Percentiles rank a stretch among this genome's conserved stretches.
Evolutionary conservation across 2,888 invertebrate species (phyloP).

Genomic region (Pyrrhosoma nymphula): DNA sequence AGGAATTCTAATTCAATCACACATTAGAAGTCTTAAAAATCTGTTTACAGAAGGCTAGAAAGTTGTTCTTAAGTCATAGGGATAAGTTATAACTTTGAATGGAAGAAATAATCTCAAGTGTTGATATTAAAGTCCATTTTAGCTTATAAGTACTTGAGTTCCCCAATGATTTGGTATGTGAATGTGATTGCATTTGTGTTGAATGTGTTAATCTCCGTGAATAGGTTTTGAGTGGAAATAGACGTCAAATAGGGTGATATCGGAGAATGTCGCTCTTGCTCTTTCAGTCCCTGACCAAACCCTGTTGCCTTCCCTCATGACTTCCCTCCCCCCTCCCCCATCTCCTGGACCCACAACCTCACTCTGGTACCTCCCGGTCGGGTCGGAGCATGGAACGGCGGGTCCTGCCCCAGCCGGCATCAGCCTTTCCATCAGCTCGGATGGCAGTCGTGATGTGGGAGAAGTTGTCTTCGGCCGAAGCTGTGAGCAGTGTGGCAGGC

Average conservation of each 20-base stretch:
- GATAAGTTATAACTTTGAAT: background rate
- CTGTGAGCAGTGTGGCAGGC: conserved; percentile 68
- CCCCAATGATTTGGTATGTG: background rate
- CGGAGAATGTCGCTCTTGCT: conserved; percentile 66
- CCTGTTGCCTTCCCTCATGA: conserved; percentile 28
- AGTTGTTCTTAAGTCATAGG: background rate
- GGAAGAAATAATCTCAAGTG: background rate
- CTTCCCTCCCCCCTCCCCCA: conserved; percentile 23
- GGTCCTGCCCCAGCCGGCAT: conserved; percentile 9
- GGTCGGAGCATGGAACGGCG: conserved; percentile 1
- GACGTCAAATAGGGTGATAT: conserved; percentile 65
- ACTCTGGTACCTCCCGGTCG: conserved; percentile 57
- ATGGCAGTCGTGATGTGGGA: conserved; percentile 40
- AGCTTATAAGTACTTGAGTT: background rate
- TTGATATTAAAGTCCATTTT: background rate
- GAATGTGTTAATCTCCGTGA: conserved; percentile 44
- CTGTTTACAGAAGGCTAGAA: background rate
- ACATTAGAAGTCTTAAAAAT: background rate
- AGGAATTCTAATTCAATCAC: background rate
- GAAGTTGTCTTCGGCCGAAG: conserved; percentile 60
- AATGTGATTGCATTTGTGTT: background rate
- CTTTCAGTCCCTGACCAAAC: conserved; percentile 66
- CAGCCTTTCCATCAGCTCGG: conserved; percentile 30
- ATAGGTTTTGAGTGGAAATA: conserved; percentile 29
- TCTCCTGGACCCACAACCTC: conserved; percentile 54